Base-by-base conservation (phyloP, 1,140 invertebrate genomes). In the Drosophila kurseongensis region DNA sequence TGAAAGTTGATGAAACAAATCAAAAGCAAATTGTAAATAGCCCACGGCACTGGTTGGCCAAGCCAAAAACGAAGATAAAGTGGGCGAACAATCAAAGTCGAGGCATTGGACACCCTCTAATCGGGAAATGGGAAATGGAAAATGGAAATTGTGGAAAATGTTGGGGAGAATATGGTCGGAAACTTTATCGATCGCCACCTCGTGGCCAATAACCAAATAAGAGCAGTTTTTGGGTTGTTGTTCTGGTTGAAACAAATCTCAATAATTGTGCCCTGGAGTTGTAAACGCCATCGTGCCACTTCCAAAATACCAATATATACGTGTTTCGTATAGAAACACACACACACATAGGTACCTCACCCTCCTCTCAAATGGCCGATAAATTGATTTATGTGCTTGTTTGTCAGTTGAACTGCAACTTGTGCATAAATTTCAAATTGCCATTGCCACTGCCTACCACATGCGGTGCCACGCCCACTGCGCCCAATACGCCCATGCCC, bases 371-470 rank as follows among this genome's bases (percentile, higher is more conserved):
- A 18, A 36, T 35, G 63, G 75, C 78, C 82, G 83, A 86, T 86
- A 80, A 86, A 86, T 86, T 88, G 82, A 86, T 83, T 88, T 86
- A 86, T 86, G 65, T 72, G 83, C 75, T 86, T 88, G 83, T 86
- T 88, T 86, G 66, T 76, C 75, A 83, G 83, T 79, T 83, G 75
- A 86, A 81, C 79, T 88, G 83, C 75, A 86, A 73, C 79, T 88
- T 88, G 66, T 82, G 79, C 84, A 86, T 86, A 89, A 89, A 86
- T 86, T 86, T 79, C 57, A 63, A 78, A 86, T 85, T 80, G 60
- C 73, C 45, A 51, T 41, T 77, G 57, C 61, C 45, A 51, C 42
- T 63, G 72, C 69, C 69, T 75, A 51, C 59, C 60, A 45, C 51
- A 50, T 47, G 59, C 50, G 59, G 35, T 47, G 52, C 57, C 41